Base-by-base conservation (phyloP, 2,888 invertebrate species). In the Vannuccia rotundouncinata region DNA sequence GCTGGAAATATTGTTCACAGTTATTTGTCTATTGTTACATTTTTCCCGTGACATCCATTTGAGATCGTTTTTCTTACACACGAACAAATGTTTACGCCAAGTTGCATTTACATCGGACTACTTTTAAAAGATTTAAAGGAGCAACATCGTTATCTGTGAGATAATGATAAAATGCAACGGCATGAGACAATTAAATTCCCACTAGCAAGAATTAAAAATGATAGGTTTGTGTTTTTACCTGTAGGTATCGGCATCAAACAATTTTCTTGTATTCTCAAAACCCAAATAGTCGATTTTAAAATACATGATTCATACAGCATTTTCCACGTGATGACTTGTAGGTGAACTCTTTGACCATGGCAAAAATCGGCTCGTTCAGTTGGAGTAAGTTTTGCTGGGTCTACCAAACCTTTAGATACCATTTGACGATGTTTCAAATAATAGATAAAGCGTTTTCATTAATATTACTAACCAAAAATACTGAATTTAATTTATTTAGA, bases 161-260 rank as follows among this genome's bases (percentile, higher is more conserved):
- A 66, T 66, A 66, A n/a, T 66, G 10, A 66, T 66, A 66, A 66
- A 66, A 66, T 66, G 66, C 22, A 13, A 66, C 66, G 66, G 66
- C 66, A 66, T 66, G 66, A 66, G 66, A 66, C 66, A 66, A 45
- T 45, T 45, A 45, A 66, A 66, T 66, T 66, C 66, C 66, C 66
- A 66, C 66, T 66, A 66, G 66, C 25, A 66, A 5, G 66, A 66
- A 66, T 66, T 66, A 27, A 27, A 66, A n/a, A 66, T 66, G 25
- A 66, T 2, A 66, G 66, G 66, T 13, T 66, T 66, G 66, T 66
- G 66, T 66, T 66, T 27, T 66, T 66, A 66, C 66, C 66, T 27
- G 66, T 13, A 66, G 22, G 22, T 66, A 66, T 66, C 66, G 66
- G 66, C 66, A 66, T 66, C 25, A 66, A 66, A 66, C 66, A 66